phyloP scores from a whole-genome alignment of 2,113 vertebrate genomes.

The Sylvilagus bachmani region DNA sequence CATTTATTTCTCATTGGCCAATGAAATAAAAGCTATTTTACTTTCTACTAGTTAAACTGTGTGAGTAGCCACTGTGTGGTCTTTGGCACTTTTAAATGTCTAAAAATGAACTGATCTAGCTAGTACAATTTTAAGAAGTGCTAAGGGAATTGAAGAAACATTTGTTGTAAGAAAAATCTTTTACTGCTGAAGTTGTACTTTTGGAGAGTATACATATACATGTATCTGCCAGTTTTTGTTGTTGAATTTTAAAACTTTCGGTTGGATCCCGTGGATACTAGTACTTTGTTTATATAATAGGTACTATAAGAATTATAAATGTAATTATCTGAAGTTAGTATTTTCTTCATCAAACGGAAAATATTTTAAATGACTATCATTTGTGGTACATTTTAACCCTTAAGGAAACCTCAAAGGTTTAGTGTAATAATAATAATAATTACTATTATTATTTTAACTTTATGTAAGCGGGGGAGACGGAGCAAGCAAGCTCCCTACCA shows the following conservation, averaged over 20 bases:
- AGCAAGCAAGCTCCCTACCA: no score
- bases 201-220: not conserved
- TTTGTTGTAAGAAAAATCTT: constrained; percentile 31
- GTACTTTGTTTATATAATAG: not conserved
- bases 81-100: not conserved
- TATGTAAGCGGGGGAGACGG: no score
- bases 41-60: not conserved
- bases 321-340: not conserved
- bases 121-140: constrained; percentile 41
- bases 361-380: not conserved
- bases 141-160: not conserved
- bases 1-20: not conserved
- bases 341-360: constrained; percentile 39
- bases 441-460: no score
- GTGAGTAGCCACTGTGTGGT: not conserved
- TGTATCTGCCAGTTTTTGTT: not conserved
- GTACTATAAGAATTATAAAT: not conserved
- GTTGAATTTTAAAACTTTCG: constrained; percentile 12
- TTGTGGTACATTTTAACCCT: not conserved
- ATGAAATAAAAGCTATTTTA: constrained; percentile 1
- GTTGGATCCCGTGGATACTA: not conserved
- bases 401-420: not conserved
- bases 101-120: not conserved
- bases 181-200: not conserved
- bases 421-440: no score